phyloP scores from a whole-genome alignment of 2,113 vertebrate species.

The Romanogobio albipinnatus region DNA sequence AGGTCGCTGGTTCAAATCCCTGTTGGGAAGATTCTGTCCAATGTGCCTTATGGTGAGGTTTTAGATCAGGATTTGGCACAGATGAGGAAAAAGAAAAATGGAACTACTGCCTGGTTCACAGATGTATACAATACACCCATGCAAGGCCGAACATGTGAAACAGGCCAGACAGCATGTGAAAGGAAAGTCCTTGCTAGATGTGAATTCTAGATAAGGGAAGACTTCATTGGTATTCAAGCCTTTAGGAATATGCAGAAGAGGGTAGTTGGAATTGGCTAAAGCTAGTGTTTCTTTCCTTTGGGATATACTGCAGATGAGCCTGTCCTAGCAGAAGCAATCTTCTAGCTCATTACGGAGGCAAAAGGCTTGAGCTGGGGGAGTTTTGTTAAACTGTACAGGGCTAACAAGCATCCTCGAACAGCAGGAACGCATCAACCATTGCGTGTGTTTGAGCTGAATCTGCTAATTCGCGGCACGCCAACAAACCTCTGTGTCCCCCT shows the following conservation, averaged over 20 bases:
- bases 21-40: constrained; percentile 5
- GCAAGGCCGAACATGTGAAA: neutral
- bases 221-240: constrained; percentile 45
- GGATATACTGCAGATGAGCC: constrained; percentile 41
- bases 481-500: neutral
- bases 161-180: neutral
- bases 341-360: constrained; percentile 48
- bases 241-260: constrained; percentile 39
- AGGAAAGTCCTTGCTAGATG: neutral
- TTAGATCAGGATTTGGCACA: neutral
- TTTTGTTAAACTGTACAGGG: constrained; percentile 6
- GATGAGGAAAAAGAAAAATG: constrained; percentile 12
- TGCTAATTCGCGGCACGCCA: constrained; percentile 22
- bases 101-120: neutral
- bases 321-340: constrained; percentile 34
- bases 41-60: constrained; percentile 38
- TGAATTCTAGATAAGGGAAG: constrained; percentile 15
- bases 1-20: constrained; percentile 52
- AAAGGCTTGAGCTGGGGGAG: constrained; percentile 20
- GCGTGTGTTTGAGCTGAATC: constrained; percentile 37
- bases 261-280: constrained; percentile 34
- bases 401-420: constrained; percentile 46
- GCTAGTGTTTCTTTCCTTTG: constrained; percentile 40
- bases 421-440: constrained; percentile 29
- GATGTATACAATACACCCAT: neutral